Conservation (phyloP, 1,140 invertebrate genomes). For the Cotesia glomerata region DNA sequence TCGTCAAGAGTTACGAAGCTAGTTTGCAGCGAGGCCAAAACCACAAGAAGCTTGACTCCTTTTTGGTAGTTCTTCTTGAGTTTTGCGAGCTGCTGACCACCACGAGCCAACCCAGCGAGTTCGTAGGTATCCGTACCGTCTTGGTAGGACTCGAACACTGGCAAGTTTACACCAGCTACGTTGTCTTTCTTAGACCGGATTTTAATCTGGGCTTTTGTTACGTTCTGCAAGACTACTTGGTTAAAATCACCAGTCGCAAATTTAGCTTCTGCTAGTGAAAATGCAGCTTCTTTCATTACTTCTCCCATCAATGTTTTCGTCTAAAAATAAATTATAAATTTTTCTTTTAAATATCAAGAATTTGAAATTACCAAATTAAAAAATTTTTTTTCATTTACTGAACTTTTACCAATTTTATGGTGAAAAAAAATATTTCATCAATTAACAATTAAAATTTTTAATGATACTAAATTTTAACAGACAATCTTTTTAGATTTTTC, state of each 20-base stretch:
- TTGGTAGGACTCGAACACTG: slow-evolving; percentile 94
- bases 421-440: too few relatives aligned
- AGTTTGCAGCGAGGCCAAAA: slow-evolving; percentile 94
- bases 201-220: slow-evolving; percentile 98
- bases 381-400: too few relatives aligned
- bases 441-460: too few relatives aligned
- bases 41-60: slow-evolving; percentile 90
- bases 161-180: slow-evolving; percentile 96
- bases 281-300: slow-evolving; percentile 99
- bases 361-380: too few relatives aligned
- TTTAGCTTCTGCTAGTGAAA: slow-evolving; percentile 98
- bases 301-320: slow-evolving; percentile 99
- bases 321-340: slow-evolving; percentile 64
- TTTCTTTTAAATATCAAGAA: too few relatives aligned
- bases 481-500: too few relatives aligned
- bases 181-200: slow-evolving; percentile 99
- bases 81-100: slow-evolving; percentile 93
- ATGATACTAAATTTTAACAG: too few relatives aligned
- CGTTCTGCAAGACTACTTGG: slow-evolving; percentile 98
- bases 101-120: slow-evolving; percentile 89
- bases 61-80: slow-evolving; percentile 95
- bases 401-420: too few relatives aligned
- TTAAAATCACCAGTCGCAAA: slow-evolving; percentile 98
- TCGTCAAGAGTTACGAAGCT: slow-evolving; percentile 97
- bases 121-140: slow-evolving; percentile 95